A percentile compares a stretch with the other conserved stretches of the same genome.
Conservation (phyloP, 2,113 vertebrate species). For the Myxocyprinus asiaticus region DNA sequence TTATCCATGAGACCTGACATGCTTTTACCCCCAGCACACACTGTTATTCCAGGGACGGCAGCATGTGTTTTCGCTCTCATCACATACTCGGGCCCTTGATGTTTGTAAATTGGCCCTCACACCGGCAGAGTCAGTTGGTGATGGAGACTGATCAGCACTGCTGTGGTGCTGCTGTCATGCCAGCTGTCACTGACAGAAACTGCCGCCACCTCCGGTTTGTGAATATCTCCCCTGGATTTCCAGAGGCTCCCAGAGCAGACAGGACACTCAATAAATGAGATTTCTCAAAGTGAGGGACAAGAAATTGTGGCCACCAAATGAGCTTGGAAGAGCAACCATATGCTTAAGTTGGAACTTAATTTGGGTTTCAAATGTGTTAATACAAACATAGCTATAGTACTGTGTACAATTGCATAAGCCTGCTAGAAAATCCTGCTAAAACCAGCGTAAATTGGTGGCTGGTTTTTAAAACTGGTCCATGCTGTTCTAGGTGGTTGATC, state of each 20-base stretch:
- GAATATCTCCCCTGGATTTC: constrained; percentile 33
- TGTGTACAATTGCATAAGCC: too few relatives aligned
- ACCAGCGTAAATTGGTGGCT: too few relatives aligned
- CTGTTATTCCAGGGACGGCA: constrained; percentile 40
- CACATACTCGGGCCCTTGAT: constrained; percentile 35
- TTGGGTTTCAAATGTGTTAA: too few relatives aligned
- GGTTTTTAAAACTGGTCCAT: too few relatives aligned
- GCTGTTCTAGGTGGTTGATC: too few relatives aligned
- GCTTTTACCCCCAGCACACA: constrained; percentile 12
- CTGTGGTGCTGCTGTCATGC: constrained; percentile 21
- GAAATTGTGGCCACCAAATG: too few relatives aligned
- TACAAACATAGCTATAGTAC: too few relatives aligned
- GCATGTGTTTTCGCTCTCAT: constrained; percentile 46
- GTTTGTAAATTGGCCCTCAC: constrained; percentile 43
- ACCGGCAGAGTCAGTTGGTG: constrained; percentile 32
- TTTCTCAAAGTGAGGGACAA: background rate
- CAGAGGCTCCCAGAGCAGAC: constrained; percentile 14
- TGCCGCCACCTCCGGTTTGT: constrained; percentile 12
- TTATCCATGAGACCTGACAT: constrained; percentile 17
- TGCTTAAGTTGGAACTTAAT: too few relatives aligned
- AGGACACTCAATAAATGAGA: background rate
- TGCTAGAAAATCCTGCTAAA: too few relatives aligned
- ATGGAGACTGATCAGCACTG: constrained; percentile 12
- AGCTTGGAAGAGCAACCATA: too few relatives aligned
- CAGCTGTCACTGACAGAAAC: constrained; percentile 46